Evolutionary conservation across 2,797 vertebrate genomes (phyloP), one percentile per base, ranked within the genome.

Genomic region (Rhinichthys osculus): DNA sequence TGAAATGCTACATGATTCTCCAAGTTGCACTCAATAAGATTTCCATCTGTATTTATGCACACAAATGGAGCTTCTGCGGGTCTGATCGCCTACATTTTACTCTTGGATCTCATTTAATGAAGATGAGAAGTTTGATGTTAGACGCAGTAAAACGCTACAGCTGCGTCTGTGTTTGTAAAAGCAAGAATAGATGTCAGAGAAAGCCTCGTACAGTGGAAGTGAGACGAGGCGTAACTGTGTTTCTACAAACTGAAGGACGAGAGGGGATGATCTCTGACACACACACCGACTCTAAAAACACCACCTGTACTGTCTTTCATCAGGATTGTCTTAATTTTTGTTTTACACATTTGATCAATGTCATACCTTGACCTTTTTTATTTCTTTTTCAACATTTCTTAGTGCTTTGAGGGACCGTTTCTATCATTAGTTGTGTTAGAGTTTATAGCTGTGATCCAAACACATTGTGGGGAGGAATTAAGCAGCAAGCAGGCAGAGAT

Each of bases 11-110:
- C 17, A 30, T 16, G 59, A 71, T 82, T 35, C 8, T 62, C 69
- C 33, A 47, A 50, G 16, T 23, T 84, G 86, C 86, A 85, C 86
- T 85, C 83, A 7, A 86, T 87, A 89, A 87, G 84, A 87, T 85
- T 85, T 80, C 74, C 72, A 67, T 40, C 27, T 47, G 33, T 33
- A 47, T 66, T 44, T 7, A 13, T 50, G 8, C 38, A 17, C 4
- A 33, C 27, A 76, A n/a, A 13, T 27, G 13, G 57, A 73, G 42
- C 19, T 52, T 59, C 81, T 62, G 71, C n/a, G 2, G 50, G 27
- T 50, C 14, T 19, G 52, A 35, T 42, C 54, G 7, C 38, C 69
- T 59, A 54, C 67, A 50, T 50, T 3, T 27, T 72, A 57, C 17
- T 40, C 8, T 7, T n/a, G 38, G 21, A 16, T 27, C 40, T 73